phyloP scores from a whole-genome alignment of 2,113 vertebrate species.

The Aix galericulata region DNA sequence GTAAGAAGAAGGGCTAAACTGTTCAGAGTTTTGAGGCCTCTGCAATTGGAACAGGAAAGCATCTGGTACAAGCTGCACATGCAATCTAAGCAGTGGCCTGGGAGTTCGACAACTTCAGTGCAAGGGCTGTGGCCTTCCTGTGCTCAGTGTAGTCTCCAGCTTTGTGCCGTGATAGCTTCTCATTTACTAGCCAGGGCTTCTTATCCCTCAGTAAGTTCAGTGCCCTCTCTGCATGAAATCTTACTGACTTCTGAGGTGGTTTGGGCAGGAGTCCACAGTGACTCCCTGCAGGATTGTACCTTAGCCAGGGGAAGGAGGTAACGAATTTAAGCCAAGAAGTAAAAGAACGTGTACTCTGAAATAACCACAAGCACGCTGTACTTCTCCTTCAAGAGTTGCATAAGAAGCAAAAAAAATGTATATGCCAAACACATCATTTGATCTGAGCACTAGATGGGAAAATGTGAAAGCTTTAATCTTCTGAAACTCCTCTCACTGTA shows the following conservation, averaged over 20 bases:
- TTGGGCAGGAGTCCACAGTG: not conserved
- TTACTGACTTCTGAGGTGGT: fast-evolving
- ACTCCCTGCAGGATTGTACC: not conserved
- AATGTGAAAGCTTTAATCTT: not conserved
- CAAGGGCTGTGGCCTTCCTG: not conserved
- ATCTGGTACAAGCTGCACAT: not conserved
- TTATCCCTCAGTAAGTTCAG: not conserved
- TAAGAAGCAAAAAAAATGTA: not conserved
- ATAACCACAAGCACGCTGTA: not conserved
- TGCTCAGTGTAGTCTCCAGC: not conserved
- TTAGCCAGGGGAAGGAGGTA: not conserved
- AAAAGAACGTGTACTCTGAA: not conserved
- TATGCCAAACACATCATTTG: not conserved
- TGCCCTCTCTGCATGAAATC: not conserved
- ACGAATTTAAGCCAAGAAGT: not conserved
- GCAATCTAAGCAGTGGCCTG: not conserved
- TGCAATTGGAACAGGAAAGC: not conserved
- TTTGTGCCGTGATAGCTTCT: not conserved
- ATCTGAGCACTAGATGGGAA: not conserved
- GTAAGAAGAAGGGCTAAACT: not conserved
- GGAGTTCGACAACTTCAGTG: not conserved
- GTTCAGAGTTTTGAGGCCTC: not conserved
- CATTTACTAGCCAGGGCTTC: fast-evolving
- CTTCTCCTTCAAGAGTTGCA: not conserved
- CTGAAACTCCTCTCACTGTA: not conserved